Conservation (phyloP, 2,888 invertebrate genomes). For the Campopleginae sp. region DNA sequence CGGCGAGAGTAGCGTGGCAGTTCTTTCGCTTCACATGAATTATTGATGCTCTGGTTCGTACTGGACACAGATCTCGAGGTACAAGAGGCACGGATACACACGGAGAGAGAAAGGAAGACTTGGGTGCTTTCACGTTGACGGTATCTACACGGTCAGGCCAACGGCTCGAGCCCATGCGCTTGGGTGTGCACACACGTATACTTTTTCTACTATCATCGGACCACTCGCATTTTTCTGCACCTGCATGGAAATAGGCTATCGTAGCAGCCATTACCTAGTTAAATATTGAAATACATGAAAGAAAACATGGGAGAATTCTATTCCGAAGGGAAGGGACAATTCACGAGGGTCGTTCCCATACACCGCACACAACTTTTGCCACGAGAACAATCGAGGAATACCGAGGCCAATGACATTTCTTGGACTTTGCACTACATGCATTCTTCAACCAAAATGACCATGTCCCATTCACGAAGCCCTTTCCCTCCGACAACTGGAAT, state of each 20-base stretch:
- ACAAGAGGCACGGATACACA: constrained; percentile 12
- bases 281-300: constrained; percentile 51
- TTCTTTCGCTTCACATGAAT: constrained; percentile 54
- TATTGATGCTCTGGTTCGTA: constrained; percentile 49
- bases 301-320: constrained; percentile 13
- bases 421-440: not conserved
- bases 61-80: constrained; percentile 41
- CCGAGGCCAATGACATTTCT: not conserved
- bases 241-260: constrained; percentile 24
- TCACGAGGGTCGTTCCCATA: constrained; percentile 34
- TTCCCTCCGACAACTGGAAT: not conserved
- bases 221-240: constrained; percentile 38
- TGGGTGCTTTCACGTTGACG: constrained; percentile 5
- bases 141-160: not conserved
- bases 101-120: constrained; percentile 13
- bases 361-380: not conserved
- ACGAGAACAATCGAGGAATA: not conserved
- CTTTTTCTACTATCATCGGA: not conserved
- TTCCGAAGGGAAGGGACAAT: not conserved
- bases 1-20: constrained; percentile 33
- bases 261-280: constrained; percentile 40
- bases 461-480: not conserved
- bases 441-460: not conserved
- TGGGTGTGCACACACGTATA: constrained; percentile 1
- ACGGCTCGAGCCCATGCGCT: constrained; percentile 9